Evolutionary conservation across 2,797 vertebrate species (phyloP), one percentile per base, ranked within the genome.

Genomic region (Clangula hyemalis): DNA sequence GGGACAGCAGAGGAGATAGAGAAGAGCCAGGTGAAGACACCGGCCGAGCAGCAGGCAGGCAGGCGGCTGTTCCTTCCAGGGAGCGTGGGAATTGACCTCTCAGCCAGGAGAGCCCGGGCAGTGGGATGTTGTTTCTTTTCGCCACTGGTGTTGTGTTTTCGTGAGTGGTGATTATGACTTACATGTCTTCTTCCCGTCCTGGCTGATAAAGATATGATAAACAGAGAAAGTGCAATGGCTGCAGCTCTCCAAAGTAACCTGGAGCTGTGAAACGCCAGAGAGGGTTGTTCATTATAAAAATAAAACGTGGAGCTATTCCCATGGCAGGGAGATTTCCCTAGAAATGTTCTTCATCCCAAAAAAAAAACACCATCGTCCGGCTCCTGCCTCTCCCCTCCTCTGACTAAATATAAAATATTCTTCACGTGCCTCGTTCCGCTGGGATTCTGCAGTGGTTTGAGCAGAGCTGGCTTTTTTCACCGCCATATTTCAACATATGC

Each of bases 301-400:
- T 68, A 73, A 69, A 92, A 14, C 3, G 0, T 27, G 68, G 71
- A 73, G 28, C 51, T 66, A 76, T 85, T 89, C 89, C 91, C 72
- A n/a, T 56, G 75, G 65, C 69, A 73, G n/a, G 14, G 38, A 90
- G 60, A 16, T 71, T 65, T 66, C 65, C 53, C 60, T 84, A 43
- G 71, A 89, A 87, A 68, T 21, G 20, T 58, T 89, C 60, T 83
- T 83, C 74, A 30, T 61, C 87, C 10, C 10, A 6, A 15, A 14
- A 43, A 80, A 80, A 87, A 93, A 2, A n/a, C 85, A 77, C 13
- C 53, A 66, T 71, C 27, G n/a, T 27, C 75, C 30, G 3, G 74
- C 81, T 92, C 61, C 85, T 91, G 77, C 82, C 64, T 92, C 72
- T 71, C 56, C 36, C 68, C 51, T 92, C 68, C 64, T 89, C 81